Conservation (phyloP, 2,797 vertebrate genomes). For the Gorsachius magnificus region DNA sequence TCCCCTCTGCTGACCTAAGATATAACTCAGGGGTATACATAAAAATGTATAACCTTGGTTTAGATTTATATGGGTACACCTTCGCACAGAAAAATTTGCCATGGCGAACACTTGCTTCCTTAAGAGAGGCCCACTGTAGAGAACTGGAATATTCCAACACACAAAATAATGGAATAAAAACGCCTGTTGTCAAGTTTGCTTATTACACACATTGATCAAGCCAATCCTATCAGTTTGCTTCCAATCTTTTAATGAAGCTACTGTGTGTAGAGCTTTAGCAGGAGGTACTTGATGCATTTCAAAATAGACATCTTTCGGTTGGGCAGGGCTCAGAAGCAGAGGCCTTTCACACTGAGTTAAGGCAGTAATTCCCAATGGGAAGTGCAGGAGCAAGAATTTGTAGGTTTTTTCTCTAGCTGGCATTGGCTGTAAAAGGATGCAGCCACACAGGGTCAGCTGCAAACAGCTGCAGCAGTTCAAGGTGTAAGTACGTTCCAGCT, state of each 20-base stretch:
- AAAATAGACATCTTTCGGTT: neutral
- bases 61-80: neutral
- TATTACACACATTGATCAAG: neutral
- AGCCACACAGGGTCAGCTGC: neutral
- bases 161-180: neutral
- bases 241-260: neutral
- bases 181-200: neutral
- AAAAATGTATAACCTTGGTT: neutral
- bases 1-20: neutral
- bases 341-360: neutral
- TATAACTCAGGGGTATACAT: neutral
- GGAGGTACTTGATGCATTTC: neutral
- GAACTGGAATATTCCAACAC: neutral
- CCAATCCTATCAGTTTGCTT: neutral
- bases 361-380: neutral
- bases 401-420: neutral
- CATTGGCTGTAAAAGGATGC: neutral
- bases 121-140: neutral
- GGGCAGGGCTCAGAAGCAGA: neutral
- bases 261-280: neutral
- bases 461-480: accelerated
- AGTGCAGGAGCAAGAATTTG: neutral
- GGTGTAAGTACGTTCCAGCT: neutral
- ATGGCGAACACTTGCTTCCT: neutral
- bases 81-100: neutral